Conservation (phyloP, 1,140 invertebrate genomes). For the Zaprionus tsacasi region DNA sequence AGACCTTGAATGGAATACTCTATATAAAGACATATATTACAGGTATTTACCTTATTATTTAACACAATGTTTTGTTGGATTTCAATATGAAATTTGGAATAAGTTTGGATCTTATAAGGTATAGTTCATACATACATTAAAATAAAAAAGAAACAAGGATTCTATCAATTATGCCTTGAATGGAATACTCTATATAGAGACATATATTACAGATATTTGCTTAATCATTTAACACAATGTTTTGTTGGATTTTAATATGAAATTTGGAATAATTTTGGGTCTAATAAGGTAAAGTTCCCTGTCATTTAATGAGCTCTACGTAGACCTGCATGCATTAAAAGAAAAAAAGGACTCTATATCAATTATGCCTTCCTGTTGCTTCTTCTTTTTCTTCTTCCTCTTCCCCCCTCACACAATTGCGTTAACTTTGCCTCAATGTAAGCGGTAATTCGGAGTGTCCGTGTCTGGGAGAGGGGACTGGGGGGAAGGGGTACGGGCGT, state of each 20-base stretch:
- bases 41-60: background rate
- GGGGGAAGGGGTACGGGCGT: no score
- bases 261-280: background rate
- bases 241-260: background rate
- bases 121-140: no score
- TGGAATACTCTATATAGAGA: background rate
- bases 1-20: background rate
- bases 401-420: background rate
- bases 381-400: background rate
- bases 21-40: background rate
- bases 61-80: background rate
- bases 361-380: slow-evolving; percentile 6
- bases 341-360: slow-evolving; percentile 1
- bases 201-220: slow-evolving; percentile 9
- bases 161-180: no score
- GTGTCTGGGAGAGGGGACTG: no score
- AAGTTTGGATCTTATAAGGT: no score
- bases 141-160: no score
- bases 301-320: no score
- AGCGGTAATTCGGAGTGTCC: background rate
- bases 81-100: no score
- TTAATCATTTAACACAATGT: background rate
- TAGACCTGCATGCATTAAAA: background rate
- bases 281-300: background rate
- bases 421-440: slow-evolving; percentile 11